Conservation (phyloP, 2,113 vertebrate species). For the Pterocles orientalis region DNA sequence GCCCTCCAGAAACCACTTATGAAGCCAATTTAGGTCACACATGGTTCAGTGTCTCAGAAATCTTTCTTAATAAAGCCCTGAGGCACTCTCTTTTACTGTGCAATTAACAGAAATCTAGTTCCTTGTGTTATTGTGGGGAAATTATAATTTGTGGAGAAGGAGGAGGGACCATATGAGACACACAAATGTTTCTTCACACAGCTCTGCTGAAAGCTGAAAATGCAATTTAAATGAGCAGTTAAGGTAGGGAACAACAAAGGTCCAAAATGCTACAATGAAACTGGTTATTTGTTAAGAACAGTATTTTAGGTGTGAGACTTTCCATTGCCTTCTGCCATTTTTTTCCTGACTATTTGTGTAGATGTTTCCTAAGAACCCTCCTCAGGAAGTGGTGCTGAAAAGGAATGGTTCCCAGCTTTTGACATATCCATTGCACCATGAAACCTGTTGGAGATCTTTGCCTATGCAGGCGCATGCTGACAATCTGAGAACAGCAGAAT, state of each 20-base stretch:
- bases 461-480: neutral
- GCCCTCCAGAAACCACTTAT: conserved; percentile 68
- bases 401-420: neutral
- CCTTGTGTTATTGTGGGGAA: conserved; percentile 21
- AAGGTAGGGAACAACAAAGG: neutral
- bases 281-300: neutral
- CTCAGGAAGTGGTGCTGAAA: neutral
- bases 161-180: neutral
- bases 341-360: neutral
- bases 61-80: conserved; percentile 70
- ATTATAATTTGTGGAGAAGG: neutral
- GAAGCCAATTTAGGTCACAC: conserved; percentile 74
- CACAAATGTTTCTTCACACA: neutral
- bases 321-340: neutral
- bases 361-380: neutral
- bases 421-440: neutral
- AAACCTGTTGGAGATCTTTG: neutral
- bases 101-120: conserved; percentile 54
- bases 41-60: conserved; percentile 70
- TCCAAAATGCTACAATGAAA: neutral
- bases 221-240: neutral
- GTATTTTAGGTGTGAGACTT: neutral
- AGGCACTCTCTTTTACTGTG: conserved; percentile 38
- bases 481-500: neutral
- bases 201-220: conserved; percentile 8